Evolutionary conservation across 2,797 vertebrate species (phyloP).

Genomic region (Anguilla pacifica): DNA sequence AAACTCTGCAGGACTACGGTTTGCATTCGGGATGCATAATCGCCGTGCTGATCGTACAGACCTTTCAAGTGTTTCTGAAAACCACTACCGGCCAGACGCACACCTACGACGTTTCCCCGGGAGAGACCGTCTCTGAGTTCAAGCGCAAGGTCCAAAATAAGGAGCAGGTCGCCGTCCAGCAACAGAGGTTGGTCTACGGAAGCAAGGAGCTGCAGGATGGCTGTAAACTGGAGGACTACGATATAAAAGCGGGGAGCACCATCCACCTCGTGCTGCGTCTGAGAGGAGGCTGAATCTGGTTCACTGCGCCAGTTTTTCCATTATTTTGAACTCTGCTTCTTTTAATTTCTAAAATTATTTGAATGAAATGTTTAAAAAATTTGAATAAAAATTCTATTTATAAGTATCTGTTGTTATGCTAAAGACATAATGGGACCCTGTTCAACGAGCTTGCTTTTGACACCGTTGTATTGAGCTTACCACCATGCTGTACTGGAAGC

Average conservation of each 20-base stretch:
- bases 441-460: neutral
- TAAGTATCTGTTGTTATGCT: neutral
- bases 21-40: slow-evolving; percentile 50
- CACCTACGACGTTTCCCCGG: slow-evolving; percentile 54
- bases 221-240: slow-evolving; percentile 54
- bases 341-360: neutral
- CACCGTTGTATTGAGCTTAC: too few relatives aligned
- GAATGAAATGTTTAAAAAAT: too few relatives aligned
- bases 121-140: slow-evolving; percentile 58
- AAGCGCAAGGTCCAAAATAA: slow-evolving; percentile 47
- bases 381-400: too few relatives aligned
- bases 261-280: slow-evolving; percentile 61
- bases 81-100: slow-evolving; percentile 43
- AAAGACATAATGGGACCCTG: neutral
- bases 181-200: slow-evolving; percentile 64
- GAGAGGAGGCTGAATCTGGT: slow-evolving; percentile 61
- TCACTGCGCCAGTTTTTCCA: neutral
- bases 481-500: too few relatives aligned
- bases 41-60: slow-evolving; percentile 54
- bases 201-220: slow-evolving; percentile 44
- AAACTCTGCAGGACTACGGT: slow-evolving; percentile 43
- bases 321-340: neutral
- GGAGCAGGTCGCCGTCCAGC: slow-evolving; percentile 50
- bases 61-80: slow-evolving; percentile 62
- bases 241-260: slow-evolving; percentile 49